Percentiles rank a stretch among this genome's conserved stretches.
Conservation (phyloP, 2,113 vertebrate genomes). For the Anolis sagrei region DNA sequence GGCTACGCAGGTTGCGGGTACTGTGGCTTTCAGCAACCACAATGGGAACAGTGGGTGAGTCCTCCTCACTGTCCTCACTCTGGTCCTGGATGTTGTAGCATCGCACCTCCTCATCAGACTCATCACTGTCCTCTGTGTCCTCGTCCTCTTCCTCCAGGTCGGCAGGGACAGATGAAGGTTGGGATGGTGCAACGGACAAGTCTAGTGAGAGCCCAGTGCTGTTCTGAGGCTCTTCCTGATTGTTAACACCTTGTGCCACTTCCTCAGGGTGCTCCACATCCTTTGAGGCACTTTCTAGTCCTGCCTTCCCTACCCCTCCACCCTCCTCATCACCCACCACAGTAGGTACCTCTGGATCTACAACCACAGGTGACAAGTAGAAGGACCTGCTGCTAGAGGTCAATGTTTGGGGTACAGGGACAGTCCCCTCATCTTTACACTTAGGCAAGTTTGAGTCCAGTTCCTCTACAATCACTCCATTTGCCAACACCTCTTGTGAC, state of each 20-base stretch:
- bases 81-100: conserved; percentile 88
- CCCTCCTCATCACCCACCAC: neutral
- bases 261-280: neutral
- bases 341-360: neutral
- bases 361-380: conserved; percentile 49
- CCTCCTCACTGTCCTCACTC: conserved; percentile 94
- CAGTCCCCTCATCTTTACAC: neutral
- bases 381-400: conserved; percentile 57
- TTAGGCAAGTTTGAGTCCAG: neutral
- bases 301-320: rapidly evolving
- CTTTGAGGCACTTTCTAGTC: neutral
- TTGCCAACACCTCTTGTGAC: neutral
- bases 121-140: conserved; percentile 90
- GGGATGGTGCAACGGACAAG: conserved; percentile 33
- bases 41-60: conserved; percentile 83
- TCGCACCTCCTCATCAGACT: conserved; percentile 90
- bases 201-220: conserved; percentile 40
- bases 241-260: neutral
- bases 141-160: conserved; percentile 85
- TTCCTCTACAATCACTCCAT: conserved; percentile 15
- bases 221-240: conserved; percentile 9
- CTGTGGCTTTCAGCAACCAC: conserved; percentile 92
- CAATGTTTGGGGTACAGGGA: neutral
- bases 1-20: conserved; percentile 86
- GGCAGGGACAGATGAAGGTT: conserved; percentile 18